Evolutionary conservation across 2,113 vertebrate species (phyloP).

Genomic region (Syngnathoides biaculeatus): DNA sequence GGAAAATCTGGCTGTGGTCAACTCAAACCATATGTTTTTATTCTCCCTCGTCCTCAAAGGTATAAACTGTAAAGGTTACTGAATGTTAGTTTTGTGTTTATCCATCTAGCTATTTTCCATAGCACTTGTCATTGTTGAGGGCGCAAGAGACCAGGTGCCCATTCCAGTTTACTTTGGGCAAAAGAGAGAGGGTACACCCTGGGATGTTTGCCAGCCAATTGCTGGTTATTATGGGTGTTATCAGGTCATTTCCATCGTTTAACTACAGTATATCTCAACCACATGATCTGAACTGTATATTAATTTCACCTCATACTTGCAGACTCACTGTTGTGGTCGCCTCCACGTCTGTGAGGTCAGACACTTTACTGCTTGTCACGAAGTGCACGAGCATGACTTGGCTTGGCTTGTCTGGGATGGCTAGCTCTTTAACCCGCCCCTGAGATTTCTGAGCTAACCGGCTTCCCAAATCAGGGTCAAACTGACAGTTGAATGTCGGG

Average conservation of each 20-base stretch:
- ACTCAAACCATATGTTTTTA: background rate
- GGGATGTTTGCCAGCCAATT: too few relatives aligned
- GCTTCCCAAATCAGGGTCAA: constrained; percentile 69
- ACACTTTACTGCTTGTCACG: constrained; percentile 22
- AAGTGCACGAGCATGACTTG: constrained; percentile 48
- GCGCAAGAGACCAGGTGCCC: background rate
- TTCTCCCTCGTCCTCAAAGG: background rate
- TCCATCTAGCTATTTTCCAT: too few relatives aligned
- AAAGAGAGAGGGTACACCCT: too few relatives aligned
- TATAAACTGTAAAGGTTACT: background rate
- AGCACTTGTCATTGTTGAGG: too few relatives aligned
- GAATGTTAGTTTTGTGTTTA: background rate
- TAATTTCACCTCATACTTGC: background rate
- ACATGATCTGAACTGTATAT: background rate
- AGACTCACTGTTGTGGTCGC: constrained; percentile 12
- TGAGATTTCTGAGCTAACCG: constrained; percentile 72
- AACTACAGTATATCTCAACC: background rate
- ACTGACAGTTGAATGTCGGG: constrained; percentile 69
- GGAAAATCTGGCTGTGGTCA: background rate
- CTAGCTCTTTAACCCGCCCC: constrained; percentile 29
- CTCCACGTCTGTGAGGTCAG: background rate
- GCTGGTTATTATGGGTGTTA: too few relatives aligned
- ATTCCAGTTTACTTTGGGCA: background rate
- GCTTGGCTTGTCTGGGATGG: constrained; percentile 66
- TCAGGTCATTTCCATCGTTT: background rate